Conservation (phyloP, 2,113 vertebrate genomes). For the Orcinus orca region DNA sequence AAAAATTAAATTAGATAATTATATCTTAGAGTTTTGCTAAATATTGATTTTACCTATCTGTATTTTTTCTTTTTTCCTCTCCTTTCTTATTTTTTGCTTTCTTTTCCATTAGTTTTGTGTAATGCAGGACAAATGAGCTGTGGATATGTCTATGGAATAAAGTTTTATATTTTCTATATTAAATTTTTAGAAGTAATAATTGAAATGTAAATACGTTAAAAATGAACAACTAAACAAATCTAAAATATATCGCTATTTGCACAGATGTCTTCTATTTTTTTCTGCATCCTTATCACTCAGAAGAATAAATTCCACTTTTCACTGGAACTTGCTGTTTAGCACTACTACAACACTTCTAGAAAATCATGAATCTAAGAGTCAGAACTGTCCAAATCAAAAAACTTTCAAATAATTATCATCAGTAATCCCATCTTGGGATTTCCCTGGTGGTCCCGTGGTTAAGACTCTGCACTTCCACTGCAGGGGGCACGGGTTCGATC, state of each 20-base stretch:
- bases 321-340: not conserved
- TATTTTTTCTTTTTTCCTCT: not conserved
- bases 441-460: too few relatives aligned
- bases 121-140: not conserved
- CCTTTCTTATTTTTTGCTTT: not conserved
- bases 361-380: not conserved
- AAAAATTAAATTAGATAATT: not conserved
- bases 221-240: not conserved
- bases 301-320: not conserved
- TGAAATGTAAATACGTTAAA: not conserved
- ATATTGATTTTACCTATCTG: not conserved
- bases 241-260: not conserved
- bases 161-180: constrained; percentile 2
- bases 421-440: not conserved
- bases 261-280: not conserved
- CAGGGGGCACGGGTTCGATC: too few relatives aligned
- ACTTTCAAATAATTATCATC: not conserved
- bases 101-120: not conserved
- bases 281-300: not conserved
- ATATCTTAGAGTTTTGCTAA: not conserved
- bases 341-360: not conserved
- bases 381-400: not conserved
- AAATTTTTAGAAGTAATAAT: not conserved
- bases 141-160: not conserved
- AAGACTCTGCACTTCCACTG: too few relatives aligned